phyloP scores from a whole-genome alignment of 2,888 invertebrate genomes.

The Chaetogeoica ovagalla region DNA sequence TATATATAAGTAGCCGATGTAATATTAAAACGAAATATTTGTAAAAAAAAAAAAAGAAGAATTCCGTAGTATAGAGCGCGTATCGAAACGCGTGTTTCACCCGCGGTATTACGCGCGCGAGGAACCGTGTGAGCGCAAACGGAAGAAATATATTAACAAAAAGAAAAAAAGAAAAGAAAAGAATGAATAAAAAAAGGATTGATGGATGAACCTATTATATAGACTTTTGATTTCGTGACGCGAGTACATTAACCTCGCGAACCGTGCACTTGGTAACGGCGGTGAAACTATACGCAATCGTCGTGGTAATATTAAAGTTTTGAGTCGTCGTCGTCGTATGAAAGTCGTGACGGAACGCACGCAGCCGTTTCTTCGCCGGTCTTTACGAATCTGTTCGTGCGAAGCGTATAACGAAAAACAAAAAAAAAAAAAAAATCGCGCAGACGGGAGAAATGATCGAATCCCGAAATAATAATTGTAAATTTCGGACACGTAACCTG shows the following conservation, averaged over 20 bases:
- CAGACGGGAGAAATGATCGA: no score
- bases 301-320: slow-evolving; percentile 14
- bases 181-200: slow-evolving; percentile 37
- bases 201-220: slow-evolving; percentile 40
- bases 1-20: neutral
- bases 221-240: slow-evolving; percentile 49
- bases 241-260: slow-evolving; percentile 48
- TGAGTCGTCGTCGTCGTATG: slow-evolving; percentile 30
- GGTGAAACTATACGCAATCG: no score
- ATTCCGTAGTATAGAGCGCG: neutral
- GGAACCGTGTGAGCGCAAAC: neutral
- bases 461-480: no score
- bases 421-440: no score
- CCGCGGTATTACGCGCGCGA: no score
- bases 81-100: no score
- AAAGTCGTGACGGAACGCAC: no score
- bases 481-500: no score
- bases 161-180: neutral
- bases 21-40: neutral
- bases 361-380: no score
- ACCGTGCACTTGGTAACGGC: slow-evolving; percentile 37
- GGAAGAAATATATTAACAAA: neutral
- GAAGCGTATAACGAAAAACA: no score
- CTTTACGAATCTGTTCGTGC: no score
- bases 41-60: no score